These are phyloP conservation scores for Mystacides longicornis DNA, from an alignment of 2,888 invertebrate genomes.

Conservation along the genomic window DNA sequence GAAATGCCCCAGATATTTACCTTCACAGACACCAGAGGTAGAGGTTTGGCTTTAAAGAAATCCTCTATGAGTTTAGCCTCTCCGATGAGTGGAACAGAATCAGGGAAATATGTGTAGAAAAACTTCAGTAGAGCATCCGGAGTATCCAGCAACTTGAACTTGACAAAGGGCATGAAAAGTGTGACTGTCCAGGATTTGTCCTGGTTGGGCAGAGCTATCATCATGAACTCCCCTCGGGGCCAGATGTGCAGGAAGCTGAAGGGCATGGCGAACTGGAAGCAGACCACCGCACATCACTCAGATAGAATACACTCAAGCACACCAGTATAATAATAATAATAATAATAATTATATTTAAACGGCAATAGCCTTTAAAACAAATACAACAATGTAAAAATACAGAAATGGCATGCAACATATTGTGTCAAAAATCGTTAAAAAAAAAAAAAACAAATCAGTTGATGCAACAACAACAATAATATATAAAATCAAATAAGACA, in stretches of 20 bases:
- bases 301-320: too few relatives aligned
- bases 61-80: conserved; percentile 63
- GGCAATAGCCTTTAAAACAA: too few relatives aligned
- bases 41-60: conserved; percentile 68
- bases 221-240: conserved; percentile 94
- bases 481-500: too few relatives aligned
- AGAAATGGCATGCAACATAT: too few relatives aligned
- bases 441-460: too few relatives aligned
- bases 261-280: conserved; percentile 71
- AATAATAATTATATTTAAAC: too few relatives aligned
- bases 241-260: conserved; percentile 91
- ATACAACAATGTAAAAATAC: too few relatives aligned
- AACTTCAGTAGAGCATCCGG: conserved; percentile 62
- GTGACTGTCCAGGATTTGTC: conserved; percentile 92
- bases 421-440: too few relatives aligned
- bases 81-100: conserved; percentile 77
- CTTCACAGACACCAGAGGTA: conserved; percentile 82
- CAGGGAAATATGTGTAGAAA: conserved; percentile 75
- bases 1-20: too few relatives aligned
- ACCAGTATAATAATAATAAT: too few relatives aligned
- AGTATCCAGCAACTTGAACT: conserved; percentile 61
- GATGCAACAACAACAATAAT: too few relatives aligned
- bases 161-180: conserved; percentile 86
- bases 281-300: too few relatives aligned
- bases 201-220: conserved; percentile 95